A percentile compares a stretch with the other conserved stretches of the same genome.
Evolutionary conservation across 2,888 invertebrate species (phyloP).

Genomic region (Pseudoips prasinana): DNA sequence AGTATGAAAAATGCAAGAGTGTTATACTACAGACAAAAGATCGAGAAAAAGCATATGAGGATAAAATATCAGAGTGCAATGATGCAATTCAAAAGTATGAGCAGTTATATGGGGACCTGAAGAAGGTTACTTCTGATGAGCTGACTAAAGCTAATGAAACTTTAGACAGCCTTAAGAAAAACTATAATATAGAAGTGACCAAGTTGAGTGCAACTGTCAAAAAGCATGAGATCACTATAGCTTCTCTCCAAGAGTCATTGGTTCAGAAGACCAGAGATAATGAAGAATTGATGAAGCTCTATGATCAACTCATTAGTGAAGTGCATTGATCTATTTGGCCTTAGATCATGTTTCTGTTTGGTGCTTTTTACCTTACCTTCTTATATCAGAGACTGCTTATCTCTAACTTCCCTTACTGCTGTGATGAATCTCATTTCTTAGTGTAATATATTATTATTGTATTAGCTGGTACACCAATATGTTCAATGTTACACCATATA

Average conservation of each 20-base stretch:
- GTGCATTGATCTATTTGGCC: slow-evolving; percentile 44
- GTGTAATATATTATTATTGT: slow-evolving; percentile 31
- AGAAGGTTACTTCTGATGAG: slow-evolving; percentile 92
- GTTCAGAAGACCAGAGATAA: slow-evolving; percentile 95
- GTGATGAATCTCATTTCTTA: slow-evolving; percentile 48
- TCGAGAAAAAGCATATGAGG: slow-evolving; percentile 85
- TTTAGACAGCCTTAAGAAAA: slow-evolving; percentile 86
- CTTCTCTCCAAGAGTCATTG: slow-evolving; percentile 90
- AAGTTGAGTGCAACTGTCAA: slow-evolving; percentile 92
- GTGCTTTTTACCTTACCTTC: slow-evolving; percentile 18
- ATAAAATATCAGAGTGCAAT: slow-evolving; percentile 86
- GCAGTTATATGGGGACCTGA: slow-evolving; percentile 90
- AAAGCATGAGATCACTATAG: slow-evolving; percentile 92
- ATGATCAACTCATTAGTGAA: slow-evolving; percentile 93
- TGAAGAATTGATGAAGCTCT: slow-evolving; percentile 92
- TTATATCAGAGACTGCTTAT: slow-evolving; percentile 9
- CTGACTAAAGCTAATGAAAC: slow-evolving; percentile 89
- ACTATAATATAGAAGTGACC: slow-evolving; percentile 89
- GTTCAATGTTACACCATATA: too few species aligned
- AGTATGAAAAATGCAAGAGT: slow-evolving; percentile 84
- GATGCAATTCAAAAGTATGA: slow-evolving; percentile 87
- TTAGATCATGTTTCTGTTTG: slow-evolving; percentile 8
- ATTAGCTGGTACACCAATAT: slow-evolving; percentile 23
- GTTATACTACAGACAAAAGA: slow-evolving; percentile 77
- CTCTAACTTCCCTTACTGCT: too few species aligned